phyloP scores from a whole-genome alignment of 2,888 invertebrate species.

The Lomographa bimaculata region DNA sequence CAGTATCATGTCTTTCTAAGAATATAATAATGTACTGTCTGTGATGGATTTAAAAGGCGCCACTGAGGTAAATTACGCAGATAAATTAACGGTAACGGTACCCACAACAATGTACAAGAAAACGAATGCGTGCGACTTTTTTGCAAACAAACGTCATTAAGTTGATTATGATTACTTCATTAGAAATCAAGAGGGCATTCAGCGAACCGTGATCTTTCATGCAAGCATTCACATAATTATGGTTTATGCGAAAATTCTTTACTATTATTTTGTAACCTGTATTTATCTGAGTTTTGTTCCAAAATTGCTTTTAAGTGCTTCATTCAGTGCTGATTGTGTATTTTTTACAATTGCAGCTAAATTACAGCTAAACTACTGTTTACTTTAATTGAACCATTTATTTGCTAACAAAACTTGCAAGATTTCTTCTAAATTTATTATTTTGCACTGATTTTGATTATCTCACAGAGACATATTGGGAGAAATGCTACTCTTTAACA shows the following conservation, averaged over 20 bases:
- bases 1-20: too few relatives aligned
- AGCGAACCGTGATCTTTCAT: constrained; percentile 40
- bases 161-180: constrained; percentile 50
- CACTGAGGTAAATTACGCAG: constrained; percentile 1
- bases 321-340: too few relatives aligned
- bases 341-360: too few relatives aligned
- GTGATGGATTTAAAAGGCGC: neutral
- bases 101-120: constrained; percentile 13
- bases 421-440: too few relatives aligned
- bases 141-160: constrained; percentile 30
- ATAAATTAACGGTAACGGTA: constrained; percentile 1
- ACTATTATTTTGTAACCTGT: constrained; percentile 11
- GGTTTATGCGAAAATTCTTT: constrained; percentile 19
- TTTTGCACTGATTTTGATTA: too few relatives aligned
- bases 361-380: too few relatives aligned
- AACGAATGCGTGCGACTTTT: constrained; percentile 26
- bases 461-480: too few relatives aligned
- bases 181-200: constrained; percentile 39
- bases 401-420: too few relatives aligned
- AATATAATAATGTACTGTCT: neutral
- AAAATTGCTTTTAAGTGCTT: too few relatives aligned
- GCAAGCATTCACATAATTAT: constrained; percentile 45
- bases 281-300: constrained; percentile 16
- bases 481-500: too few relatives aligned
- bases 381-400: too few relatives aligned